Evolutionary conservation across 1,140 invertebrate species (phyloP), one percentile per base, ranked within the genome.

Genomic region (Calephelis nemesis): DNA sequence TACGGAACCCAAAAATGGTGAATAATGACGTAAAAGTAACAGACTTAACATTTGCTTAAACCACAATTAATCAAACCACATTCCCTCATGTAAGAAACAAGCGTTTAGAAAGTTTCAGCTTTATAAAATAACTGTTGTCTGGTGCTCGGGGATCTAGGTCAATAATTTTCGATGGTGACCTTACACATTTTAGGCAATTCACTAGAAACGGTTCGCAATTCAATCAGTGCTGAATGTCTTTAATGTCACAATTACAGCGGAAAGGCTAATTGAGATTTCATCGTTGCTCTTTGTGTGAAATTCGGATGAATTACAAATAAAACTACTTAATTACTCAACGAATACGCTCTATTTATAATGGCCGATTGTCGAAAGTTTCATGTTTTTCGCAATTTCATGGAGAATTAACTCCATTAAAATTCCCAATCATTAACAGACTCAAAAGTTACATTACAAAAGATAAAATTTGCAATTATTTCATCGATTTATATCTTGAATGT

Each of bases 101-200:
- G 30, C 30, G 30, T 45, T 45, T 1, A 45, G 7, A 45, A 45
- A 45, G 0, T 45, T 45, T 45, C 42, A 45, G 42, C 6, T 9
- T 45, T 45, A 45, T 45, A 45, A 45, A 45, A 45, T 9, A 9
- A 45, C 5, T 7, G 42, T 45, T 7, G 42, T 45, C 42, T 45
- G 42, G 42, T 45, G 8, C 8, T 45, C 1, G 6, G 8, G 42
- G 42, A 45, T 45, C 42, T 9, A 45, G 42, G 63, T 54, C 48
- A 70, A 68, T 68, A 65, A 82, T 76, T 78, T 78, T 76, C 77
- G 74, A 72, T 71, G 69, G 67, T 71, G 48, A 73, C 75, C 70
- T 68, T 74, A 72, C 70, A 68, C 63, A 70, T 74, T 79, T 77
- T 77, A 75, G 72, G 69, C 65, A 67, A 69, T 79, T 73, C 62